Evolutionary conservation across 2,888 invertebrate genomes (phyloP).

Genomic region (Volucella inanis): DNA sequence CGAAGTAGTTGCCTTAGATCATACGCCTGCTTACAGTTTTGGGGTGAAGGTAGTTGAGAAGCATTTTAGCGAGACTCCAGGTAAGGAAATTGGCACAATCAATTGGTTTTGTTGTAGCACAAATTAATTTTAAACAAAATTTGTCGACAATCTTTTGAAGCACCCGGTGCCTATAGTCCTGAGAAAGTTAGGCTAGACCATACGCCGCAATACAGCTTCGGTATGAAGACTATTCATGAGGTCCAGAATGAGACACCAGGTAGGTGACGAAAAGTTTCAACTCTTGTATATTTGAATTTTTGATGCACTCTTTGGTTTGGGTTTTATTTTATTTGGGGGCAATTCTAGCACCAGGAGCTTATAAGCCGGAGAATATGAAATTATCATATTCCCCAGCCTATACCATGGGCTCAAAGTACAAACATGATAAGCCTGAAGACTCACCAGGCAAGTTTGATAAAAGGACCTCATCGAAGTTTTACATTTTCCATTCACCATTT

Average conservation of each 20-base stretch:
- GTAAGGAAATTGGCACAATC: conserved; percentile 41
- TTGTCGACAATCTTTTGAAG: conserved; percentile 76
- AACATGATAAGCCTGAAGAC: conserved; percentile 84
- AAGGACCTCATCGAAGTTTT: conserved; percentile 22
- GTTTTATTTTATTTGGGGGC: no score
- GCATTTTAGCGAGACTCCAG: conserved; percentile 84
- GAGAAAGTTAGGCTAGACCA: conserved; percentile 85
- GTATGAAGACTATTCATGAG: conserved; percentile 84
- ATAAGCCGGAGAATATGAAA: conserved; percentile 84
- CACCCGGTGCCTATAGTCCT: conserved; percentile 86
- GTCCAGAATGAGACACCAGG: conserved; percentile 58
- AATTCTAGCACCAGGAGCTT: conserved; percentile 84
- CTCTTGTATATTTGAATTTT: conserved; percentile 10
- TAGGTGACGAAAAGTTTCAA: conserved; percentile 80
- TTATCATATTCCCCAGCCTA: conserved; percentile 86
- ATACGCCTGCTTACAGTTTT: conserved; percentile 86
- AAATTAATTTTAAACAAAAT: conserved; percentile 35
- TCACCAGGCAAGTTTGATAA: conserved; percentile 81
- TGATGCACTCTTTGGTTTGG: conserved; percentile 41
- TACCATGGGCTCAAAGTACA: conserved; percentile 89
- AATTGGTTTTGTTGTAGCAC: conserved; percentile 39
- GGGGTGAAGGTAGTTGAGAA: conserved; percentile 85
- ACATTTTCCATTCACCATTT: background rate
- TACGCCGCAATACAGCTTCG: conserved; percentile 86
- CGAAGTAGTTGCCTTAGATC: conserved; percentile 84